Evolutionary conservation across 2,113 vertebrate species (phyloP).

Genomic region (Melanocharis versteri): DNA sequence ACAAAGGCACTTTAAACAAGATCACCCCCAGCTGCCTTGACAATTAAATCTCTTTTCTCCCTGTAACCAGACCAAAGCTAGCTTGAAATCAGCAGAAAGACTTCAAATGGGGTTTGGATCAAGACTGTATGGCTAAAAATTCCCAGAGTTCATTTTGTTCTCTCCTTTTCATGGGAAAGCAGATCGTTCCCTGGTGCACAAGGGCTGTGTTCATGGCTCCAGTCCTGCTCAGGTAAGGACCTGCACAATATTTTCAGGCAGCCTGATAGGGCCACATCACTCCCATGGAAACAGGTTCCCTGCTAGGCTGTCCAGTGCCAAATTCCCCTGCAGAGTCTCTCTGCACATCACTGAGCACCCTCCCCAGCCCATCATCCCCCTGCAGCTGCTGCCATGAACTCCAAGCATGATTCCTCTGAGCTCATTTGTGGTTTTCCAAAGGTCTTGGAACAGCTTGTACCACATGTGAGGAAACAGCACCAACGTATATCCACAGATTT

Average conservation of each 20-base stretch:
- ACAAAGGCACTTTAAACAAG: background rate
- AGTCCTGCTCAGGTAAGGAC: background rate
- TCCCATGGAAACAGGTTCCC: background rate
- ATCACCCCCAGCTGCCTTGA: background rate
- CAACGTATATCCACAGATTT: background rate
- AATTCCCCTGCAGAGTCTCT: background rate
- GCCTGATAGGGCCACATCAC: background rate
- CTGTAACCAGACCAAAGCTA: background rate
- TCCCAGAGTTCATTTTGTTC: background rate
- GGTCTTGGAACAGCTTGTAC: background rate
- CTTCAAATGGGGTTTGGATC: background rate
- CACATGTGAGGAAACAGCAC: background rate
- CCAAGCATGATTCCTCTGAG: background rate
- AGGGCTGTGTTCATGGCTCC: background rate
- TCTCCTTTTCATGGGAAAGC: background rate
- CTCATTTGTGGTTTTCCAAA: background rate
- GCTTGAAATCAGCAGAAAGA: background rate
- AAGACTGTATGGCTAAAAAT: background rate
- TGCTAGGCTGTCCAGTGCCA: background rate
- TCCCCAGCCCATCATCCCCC: background rate
- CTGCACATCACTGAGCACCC: background rate
- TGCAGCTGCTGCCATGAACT: background rate
- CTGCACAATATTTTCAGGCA: background rate
- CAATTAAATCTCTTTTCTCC: background rate
- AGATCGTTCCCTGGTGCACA: rapidly evolving